Conservation (phyloP, 2,888 invertebrate species). For the Drosophila leonis region DNA sequence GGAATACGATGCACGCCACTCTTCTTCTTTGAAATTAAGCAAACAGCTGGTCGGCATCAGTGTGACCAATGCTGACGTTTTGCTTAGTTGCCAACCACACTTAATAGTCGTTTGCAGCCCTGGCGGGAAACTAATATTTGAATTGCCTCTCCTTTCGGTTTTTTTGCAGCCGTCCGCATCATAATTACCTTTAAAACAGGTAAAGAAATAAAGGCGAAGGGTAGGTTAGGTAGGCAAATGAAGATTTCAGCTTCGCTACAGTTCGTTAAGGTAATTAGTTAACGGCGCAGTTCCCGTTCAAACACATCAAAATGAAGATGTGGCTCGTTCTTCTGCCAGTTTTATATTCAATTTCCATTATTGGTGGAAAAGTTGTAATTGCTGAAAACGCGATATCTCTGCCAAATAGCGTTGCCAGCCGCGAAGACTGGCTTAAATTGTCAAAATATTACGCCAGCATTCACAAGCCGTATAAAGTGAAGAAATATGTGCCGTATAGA, state of each 20-base stretch:
- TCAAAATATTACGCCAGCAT: conserved; percentile 56
- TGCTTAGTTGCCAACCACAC: conserved; percentile 26
- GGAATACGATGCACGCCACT: conserved; percentile 50
- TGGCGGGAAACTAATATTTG: conserved; percentile 16
- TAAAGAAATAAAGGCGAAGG: conserved; percentile 12
- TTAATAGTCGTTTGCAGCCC: background rate
- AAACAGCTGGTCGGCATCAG: conserved; percentile 51
- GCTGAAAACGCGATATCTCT: background rate
- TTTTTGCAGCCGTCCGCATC: conserved; percentile 14
- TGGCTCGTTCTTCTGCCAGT: conserved; percentile 10
- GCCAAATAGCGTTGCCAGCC: conserved; percentile 41
- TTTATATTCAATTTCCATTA: conserved; percentile 1
- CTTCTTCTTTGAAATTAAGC: conserved; percentile 44
- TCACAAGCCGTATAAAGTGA: conserved; percentile 52
- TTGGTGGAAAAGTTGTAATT: background rate
- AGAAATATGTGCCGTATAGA: conserved; percentile 62
- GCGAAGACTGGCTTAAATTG: conserved; percentile 60
- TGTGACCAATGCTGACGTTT: conserved; percentile 38
- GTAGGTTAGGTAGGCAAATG: conserved; percentile 45
- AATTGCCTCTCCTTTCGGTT: background rate
- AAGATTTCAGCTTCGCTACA: conserved; percentile 11
- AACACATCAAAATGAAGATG: conserved; percentile 44
- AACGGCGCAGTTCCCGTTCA: background rate
- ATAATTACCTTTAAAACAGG: conserved; percentile 37
- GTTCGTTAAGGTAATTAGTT: conserved; percentile 44